Base-by-base conservation (phyloP, 2,113 vertebrate species). In the Hippocampus abdominalis region DNA sequence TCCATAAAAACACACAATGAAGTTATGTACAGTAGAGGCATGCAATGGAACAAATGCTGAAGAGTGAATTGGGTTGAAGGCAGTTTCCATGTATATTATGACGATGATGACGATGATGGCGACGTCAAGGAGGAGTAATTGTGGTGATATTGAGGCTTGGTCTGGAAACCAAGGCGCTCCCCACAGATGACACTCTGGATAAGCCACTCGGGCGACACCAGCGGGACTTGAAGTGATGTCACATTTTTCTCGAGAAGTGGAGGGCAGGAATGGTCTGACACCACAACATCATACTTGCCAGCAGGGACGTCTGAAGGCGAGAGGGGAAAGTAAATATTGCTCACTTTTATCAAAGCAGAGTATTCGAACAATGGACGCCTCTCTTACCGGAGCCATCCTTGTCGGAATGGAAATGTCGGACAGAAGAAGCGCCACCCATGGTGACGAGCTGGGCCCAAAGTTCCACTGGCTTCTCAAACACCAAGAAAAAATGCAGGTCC, bases 191-290 rank as follows among this genome's bases (percentile, higher is more conserved):
- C 84, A 75, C 95, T 95, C 91, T 99, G 96, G 87, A 98, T 94
- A 66, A 98, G 89, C 97, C 97, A 99, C 87, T 98, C 96, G 0
- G 96, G 89, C 0, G 95, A 96, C 74, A 98, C 95, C 76, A 97
- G 90, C 0, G 96, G 96, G 73, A 98, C 81, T 53, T 88, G 83
- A 78, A 94, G 88, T 0, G 93, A 93, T 59, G 92, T 88, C 16
- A 92, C 93, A 15, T 83, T 94, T 69, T 93, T 94, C 91, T 95
- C 80, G 68, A 95, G 69, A 44, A 79, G 89, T 21, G 91, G 84
- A 2, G 96, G 93, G 86, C 95, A 97, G 16, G 93, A 91, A 12
- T 68, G 46, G 68, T 95, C 95, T 0, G 94, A 93, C 89, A 98
- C 92, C 83, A 97, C 92, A 27, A 98, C 87, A 1, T 99, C 96